Evolutionary conservation across 2,888 invertebrate genomes (phyloP).

Genomic region (Monochamus alternatus): DNA sequence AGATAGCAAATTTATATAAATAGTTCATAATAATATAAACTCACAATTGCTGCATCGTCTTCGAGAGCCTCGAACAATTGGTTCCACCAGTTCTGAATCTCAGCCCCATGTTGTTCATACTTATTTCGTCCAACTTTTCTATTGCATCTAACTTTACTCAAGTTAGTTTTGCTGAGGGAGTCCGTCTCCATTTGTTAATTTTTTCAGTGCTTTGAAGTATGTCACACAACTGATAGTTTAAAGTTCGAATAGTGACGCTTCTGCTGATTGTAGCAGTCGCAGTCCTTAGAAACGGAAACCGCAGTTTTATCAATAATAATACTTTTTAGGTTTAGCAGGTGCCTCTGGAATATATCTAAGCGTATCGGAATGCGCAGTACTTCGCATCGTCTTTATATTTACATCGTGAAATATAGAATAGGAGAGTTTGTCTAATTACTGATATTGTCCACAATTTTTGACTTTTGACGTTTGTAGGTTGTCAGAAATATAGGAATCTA

Average conservation of each 20-base stretch:
- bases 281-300: slow-evolving; percentile 29
- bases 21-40: not conserved
- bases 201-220: slow-evolving; percentile 7
- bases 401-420: too few species aligned
- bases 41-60: slow-evolving; percentile 60
- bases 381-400: too few species aligned
- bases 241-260: slow-evolving; percentile 12
- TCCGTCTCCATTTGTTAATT: slow-evolving; percentile 1
- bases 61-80: slow-evolving; percentile 62
- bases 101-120: slow-evolving; percentile 54
- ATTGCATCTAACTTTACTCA: slow-evolving; percentile 37
- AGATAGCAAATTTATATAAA: too few species aligned
- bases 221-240: slow-evolving; percentile 8
- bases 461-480: too few species aligned
- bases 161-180: not conserved
- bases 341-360: not conserved
- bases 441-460: too few species aligned
- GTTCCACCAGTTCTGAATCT: slow-evolving; percentile 63
- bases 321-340: not conserved
- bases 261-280: not conserved
- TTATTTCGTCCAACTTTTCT: slow-evolving; percentile 46
- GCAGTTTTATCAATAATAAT: slow-evolving; percentile 27
- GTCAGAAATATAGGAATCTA: too few species aligned
- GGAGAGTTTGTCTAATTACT: too few species aligned
- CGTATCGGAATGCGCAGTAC: not conserved